These are phyloP conservation scores for Rhea pennata DNA, from an alignment of 2,113 vertebrate genomes.

Conservation along the genomic window DNA sequence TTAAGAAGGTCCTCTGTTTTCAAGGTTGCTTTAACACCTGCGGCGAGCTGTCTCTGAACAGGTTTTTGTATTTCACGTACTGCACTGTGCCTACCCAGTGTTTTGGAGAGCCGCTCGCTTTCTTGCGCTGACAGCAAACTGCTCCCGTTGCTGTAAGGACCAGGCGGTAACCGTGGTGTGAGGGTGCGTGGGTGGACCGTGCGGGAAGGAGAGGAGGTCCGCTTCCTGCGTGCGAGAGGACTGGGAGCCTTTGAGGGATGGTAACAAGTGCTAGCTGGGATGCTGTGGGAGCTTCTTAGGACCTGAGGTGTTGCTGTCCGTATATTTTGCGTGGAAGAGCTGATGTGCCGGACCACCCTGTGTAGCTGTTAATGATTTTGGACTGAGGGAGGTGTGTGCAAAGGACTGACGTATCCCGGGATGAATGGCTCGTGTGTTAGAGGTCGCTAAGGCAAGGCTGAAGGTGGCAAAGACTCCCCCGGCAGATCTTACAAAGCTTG, in stretches of 20 bases:
- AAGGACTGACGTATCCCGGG: background rate
- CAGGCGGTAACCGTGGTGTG: background rate
- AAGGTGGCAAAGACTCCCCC: background rate
- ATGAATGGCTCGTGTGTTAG: background rate
- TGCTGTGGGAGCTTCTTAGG: background rate
- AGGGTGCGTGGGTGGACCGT: rapidly evolving
- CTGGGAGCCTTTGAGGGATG: background rate
- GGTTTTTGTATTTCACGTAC: background rate
- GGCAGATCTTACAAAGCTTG: background rate
- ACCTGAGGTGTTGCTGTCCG: background rate
- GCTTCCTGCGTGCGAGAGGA: background rate
- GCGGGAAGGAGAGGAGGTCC: background rate
- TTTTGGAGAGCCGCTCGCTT: background rate
- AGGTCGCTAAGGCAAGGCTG: background rate
- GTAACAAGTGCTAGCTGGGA: background rate
- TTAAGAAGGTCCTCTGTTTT: background rate
- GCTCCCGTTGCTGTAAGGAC: background rate
- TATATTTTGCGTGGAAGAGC: background rate
- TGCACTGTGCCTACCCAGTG: background rate
- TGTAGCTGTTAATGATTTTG: background rate
- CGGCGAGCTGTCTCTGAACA: background rate
- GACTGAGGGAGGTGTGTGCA: background rate
- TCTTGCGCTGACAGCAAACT: background rate
- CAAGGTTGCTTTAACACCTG: background rate
- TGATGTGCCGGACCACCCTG: too few relatives aligned